These are phyloP conservation scores for Actinemys pallida DNA, from an alignment of 2,113 vertebrate genomes.

Conservation along the genomic window DNA sequence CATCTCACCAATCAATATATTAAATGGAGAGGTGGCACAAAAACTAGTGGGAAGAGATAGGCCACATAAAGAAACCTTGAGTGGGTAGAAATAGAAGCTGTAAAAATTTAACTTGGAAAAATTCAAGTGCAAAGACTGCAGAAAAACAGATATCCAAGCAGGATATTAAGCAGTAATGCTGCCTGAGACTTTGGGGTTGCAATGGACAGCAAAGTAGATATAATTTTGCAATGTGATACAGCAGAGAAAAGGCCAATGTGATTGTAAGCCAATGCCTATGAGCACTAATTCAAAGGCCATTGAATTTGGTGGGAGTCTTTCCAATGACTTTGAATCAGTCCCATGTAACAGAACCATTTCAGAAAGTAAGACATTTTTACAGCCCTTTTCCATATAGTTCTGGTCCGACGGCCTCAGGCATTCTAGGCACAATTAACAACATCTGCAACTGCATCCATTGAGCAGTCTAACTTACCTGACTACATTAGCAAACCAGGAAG, in stretches of 20 bases:
- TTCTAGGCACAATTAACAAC: not conserved
- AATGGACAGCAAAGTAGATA: too few relatives aligned
- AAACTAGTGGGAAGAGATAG: not conserved
- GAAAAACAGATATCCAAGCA: too few relatives aligned
- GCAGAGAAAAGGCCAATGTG: not conserved
- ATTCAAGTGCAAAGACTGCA: not conserved
- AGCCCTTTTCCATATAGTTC: not conserved
- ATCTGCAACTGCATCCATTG: not conserved
- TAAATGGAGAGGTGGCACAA: not conserved
- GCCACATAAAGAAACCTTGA: slow-evolving; percentile 18
- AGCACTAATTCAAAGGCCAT: not conserved
- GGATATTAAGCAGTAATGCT: too few relatives aligned
- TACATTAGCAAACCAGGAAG: too few relatives aligned
- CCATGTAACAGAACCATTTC: not conserved
- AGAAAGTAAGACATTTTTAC: not conserved
- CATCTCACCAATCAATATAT: not conserved
- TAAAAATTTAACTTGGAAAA: slow-evolving; percentile 1
- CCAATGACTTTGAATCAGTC: not conserved
- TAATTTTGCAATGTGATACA: not conserved
- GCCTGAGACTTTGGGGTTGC: too few relatives aligned
- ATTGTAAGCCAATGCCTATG: not conserved
- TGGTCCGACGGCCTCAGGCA: not conserved
- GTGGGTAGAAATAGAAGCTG: not conserved
- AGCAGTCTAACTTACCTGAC: not conserved
- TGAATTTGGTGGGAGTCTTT: not conserved